Conservation (phyloP, 2,113 vertebrate genomes). For the Vimba vimba region DNA sequence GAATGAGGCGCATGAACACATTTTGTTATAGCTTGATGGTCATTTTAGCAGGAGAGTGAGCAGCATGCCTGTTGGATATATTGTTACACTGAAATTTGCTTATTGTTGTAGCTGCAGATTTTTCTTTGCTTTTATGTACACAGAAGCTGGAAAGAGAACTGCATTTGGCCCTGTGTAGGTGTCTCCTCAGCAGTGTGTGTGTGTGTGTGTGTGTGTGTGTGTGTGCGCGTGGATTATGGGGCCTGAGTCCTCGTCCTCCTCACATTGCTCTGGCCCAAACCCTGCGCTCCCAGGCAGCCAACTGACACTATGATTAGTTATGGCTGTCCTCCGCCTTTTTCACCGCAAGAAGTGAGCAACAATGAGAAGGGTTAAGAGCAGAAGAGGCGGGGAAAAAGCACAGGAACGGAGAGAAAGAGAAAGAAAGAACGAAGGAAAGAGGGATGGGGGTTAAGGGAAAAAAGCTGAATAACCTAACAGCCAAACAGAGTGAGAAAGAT, state of each 20-base stretch:
- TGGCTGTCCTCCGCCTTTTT: constrained; percentile 78
- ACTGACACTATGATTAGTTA: constrained; percentile 87
- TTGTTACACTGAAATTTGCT: not conserved
- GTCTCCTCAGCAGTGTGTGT: constrained; percentile 34
- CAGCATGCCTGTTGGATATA: not conserved
- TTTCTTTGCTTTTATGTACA: constrained; percentile 28
- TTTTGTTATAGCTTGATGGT: not conserved
- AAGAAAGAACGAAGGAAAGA: constrained; percentile 53
- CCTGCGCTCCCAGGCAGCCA: constrained; percentile 82
- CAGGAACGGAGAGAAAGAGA: constrained; percentile 45
- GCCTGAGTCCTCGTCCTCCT: constrained; percentile 69
- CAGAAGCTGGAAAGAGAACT: constrained; percentile 23
- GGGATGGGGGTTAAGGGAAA: constrained; percentile 37
- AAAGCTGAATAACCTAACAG: constrained; percentile 49
- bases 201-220: constrained; percentile 44
- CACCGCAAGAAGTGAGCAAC: constrained; percentile 70
- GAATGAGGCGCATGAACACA: not conserved
- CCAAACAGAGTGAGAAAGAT: constrained; percentile 41
- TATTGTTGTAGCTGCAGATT: not conserved
- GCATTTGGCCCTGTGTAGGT: constrained; percentile 47
- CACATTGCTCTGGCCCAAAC: constrained; percentile 77
- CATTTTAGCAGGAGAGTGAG: not conserved
- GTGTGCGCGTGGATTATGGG: constrained; percentile 58
- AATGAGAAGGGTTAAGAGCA: constrained; percentile 67
- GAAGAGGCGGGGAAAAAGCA: constrained; percentile 60